Evolutionary conservation across 2,888 invertebrate species (phyloP).

Genomic region (Drosophila anceps): DNA sequence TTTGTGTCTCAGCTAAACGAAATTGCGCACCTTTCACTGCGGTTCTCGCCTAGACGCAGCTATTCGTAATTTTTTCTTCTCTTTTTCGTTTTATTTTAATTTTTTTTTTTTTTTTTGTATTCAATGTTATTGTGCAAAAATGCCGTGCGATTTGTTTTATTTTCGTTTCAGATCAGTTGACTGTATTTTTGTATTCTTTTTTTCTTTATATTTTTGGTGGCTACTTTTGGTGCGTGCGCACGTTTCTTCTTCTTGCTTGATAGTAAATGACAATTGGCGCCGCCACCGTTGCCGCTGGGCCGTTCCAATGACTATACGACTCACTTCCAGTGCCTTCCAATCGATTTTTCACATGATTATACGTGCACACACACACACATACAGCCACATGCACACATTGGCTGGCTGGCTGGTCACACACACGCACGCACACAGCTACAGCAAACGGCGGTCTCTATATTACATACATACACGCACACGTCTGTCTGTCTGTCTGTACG

Average conservation of each 20-base stretch:
- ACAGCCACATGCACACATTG: conserved; percentile 15
- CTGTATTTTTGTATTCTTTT: conserved; percentile 27
- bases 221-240: conserved; percentile 59
- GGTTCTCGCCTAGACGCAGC: conserved; percentile 18
- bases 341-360: conserved; percentile 84
- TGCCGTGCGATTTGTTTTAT: conserved; percentile 32
- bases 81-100: not conserved
- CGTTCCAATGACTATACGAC: conserved; percentile 60
- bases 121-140: conserved; percentile 23
- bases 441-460: conserved; percentile 27
- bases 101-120: not conserved
- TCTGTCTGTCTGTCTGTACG: conserved; percentile 13
- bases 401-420: not conserved
- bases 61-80: conserved; percentile 2
- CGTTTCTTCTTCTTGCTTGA: conserved; percentile 73
- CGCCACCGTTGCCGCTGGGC: conserved; percentile 56
- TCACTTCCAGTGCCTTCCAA: conserved; percentile 75
- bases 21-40: conserved; percentile 67
- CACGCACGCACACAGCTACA: conserved; percentile 19
- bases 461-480: conserved; percentile 19
- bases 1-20: conserved; percentile 55
- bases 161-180: conserved; percentile 23
- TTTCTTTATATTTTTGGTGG: conserved; percentile 34
- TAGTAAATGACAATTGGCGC: conserved; percentile 79
- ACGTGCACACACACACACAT: conserved; percentile 33